Evolutionary conservation across 2,797 vertebrate genomes (phyloP), one percentile per base, ranked within the genome.

Genomic region (Crocidura indochinensis): DNA sequence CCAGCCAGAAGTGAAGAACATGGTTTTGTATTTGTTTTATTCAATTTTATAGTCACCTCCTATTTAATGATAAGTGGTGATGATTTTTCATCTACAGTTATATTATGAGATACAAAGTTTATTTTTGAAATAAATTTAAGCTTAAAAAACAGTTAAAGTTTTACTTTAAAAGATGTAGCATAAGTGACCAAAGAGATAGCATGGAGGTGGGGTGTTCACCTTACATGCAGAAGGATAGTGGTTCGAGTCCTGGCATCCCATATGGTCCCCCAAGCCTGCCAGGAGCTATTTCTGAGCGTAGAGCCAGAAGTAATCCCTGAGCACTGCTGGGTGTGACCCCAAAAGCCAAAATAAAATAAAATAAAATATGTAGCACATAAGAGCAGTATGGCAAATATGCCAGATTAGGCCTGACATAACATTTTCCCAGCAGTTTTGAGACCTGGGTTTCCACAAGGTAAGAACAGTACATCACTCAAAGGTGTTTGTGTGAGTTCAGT

Each of bases 101-200:
- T 10, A 53, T 53, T 12, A 2, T 4, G 73, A 51, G 46, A 81
- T 31, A 27, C 67, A 47, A 88, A 53, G 12, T 64, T 92, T 84
- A 74, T 29, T 90, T 96, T 86, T 24, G 29, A 85, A 94, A 44
- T 86, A 81, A 91, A 87, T 14, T 24, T 79, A 62, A 83, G 44
- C 68, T 73, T 27, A 46, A 56, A 85, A 78, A 80, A 74, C 38
- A 38, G 38, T 38, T 38, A 38, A 38, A 38, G 38, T 38, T 38
- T 38, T 38, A 38, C 5, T 38, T 38, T 38, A 38, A 38, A 38
- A 38, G 38, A 38, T 38, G 38, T 38, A 38, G 38, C 38, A 38
- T n/a, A n/a, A n/a, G n/a, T n/a, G n/a, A n/a, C n/a, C n/a, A n/a
- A n/a, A n/a, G n/a, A n/a, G n/a, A n/a, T n/a, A n/a, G n/a, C n/a